Evolutionary conservation across 2,888 invertebrate species (phyloP).

Genomic region (Balanococcus diminutus): DNA sequence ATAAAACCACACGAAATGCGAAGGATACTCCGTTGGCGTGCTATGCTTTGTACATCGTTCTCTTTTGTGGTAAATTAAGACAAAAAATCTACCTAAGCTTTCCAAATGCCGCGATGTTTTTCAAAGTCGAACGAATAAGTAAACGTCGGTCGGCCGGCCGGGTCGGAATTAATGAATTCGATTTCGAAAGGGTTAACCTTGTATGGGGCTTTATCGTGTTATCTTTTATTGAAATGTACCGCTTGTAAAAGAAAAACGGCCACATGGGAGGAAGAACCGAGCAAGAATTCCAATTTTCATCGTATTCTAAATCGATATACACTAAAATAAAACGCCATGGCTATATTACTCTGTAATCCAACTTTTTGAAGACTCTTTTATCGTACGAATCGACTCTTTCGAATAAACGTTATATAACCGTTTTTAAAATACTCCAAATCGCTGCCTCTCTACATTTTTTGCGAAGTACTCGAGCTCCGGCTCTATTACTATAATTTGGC

Average conservation of each 20-base stretch:
- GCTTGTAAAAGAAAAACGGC: constrained; percentile 9
- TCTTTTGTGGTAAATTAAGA: constrained; percentile 9
- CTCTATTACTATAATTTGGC: constrained; percentile 20
- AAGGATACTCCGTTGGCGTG: neutral
- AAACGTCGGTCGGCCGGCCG: neutral
- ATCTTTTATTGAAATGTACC: constrained; percentile 25
- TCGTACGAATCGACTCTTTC: neutral
- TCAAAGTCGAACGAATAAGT: constrained; percentile 21
- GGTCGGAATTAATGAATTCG: constrained; percentile 15
- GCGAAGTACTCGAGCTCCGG: neutral
- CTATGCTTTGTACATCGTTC: neutral
- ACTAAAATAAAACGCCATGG: neutral
- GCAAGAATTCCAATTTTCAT: constrained; percentile 13
- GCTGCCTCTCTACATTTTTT: neutral
- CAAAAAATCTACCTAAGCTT: neutral
- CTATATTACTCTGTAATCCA: constrained; percentile 6
- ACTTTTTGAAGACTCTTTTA: constrained; percentile 3
- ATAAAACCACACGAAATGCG: neutral
- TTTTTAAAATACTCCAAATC: constrained; percentile 29
- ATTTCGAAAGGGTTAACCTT: constrained; percentile 20
- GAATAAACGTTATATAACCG: constrained; percentile 24
- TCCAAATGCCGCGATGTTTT: neutral
- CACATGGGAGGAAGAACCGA: neutral
- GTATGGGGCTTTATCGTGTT: neutral
- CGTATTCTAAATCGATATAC: neutral